These are phyloP conservation scores for Drosophila obscura DNA, from an alignment of 1,140 invertebrate genomes.

Conservation along the genomic window DNA sequence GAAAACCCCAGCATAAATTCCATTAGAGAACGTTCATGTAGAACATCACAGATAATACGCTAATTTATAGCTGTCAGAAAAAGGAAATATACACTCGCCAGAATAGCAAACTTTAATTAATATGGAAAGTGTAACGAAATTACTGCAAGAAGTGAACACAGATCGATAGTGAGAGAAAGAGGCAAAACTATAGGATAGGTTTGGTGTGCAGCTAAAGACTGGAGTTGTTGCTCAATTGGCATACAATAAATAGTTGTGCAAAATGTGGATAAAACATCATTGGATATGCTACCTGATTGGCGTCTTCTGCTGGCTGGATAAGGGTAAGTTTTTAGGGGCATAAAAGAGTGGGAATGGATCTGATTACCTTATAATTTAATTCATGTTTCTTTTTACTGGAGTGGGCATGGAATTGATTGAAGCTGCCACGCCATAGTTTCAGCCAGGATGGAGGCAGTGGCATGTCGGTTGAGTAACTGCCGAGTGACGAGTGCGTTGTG, in stretches of 20 bases:
- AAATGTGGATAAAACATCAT: constrained; percentile 64
- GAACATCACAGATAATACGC: constrained; percentile 61
- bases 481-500: neutral
- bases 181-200: constrained; percentile 4
- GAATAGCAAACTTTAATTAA: constrained; percentile 4
- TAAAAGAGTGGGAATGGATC: neutral
- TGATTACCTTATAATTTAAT: neutral
- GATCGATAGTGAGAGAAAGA: neutral
- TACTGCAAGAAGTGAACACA: constrained; percentile 18
- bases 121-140: constrained; percentile 20
- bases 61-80: constrained; percentile 25
- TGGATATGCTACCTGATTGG: constrained; percentile 42
- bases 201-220: constrained; percentile 17
- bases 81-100: neutral
- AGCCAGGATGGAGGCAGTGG: neutral
- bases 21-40: constrained; percentile 46
- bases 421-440: too few species aligned
- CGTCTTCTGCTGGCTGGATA: constrained; percentile 38
- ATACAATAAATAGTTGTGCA: constrained; percentile 12
- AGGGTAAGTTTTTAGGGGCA: constrained; percentile 40
- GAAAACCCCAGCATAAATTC: constrained; percentile 53
- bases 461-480: constrained; percentile 23
- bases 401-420: too few species aligned
- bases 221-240: neutral
- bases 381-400: too few species aligned